Percentiles rank a stretch among this genome's conserved stretches.
phyloP scores from a whole-genome alignment of 2,888 invertebrate genomes.

The Drosophila prolongata region DNA sequence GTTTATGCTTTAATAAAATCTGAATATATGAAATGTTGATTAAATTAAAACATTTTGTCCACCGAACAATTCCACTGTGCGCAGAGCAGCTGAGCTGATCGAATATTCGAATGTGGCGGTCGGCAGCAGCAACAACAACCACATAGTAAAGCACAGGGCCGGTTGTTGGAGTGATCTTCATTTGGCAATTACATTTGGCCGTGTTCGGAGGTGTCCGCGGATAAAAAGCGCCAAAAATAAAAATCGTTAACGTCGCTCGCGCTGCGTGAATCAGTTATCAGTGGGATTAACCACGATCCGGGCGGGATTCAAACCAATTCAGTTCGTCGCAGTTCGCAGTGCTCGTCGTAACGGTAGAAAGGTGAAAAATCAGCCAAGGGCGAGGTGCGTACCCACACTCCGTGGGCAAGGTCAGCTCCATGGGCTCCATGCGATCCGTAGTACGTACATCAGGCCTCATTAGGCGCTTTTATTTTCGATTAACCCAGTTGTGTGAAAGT shows the following conservation, averaged over 20 bases:
- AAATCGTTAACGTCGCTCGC: conserved; percentile 3
- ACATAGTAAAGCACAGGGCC: conserved; percentile 4
- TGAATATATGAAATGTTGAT: too few species aligned
- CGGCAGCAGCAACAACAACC: conserved; percentile 7
- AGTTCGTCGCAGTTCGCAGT: conserved; percentile 1
- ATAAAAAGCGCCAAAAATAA: conserved; percentile 9
- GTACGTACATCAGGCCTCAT: conserved; percentile 12
- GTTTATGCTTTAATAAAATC: too few species aligned
- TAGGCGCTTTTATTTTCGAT: conserved; percentile 14
- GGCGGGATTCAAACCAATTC: neutral
- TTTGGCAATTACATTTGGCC: conserved; percentile 31
- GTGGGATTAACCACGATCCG: conserved; percentile 16
- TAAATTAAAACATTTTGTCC: too few species aligned
- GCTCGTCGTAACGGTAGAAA: conserved; percentile 17
- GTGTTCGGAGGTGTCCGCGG: conserved; percentile 35
- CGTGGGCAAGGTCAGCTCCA: conserved; percentile 42
- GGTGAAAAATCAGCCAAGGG: conserved; percentile 24
- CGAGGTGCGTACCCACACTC: conserved; percentile 3
- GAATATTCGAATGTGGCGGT: conserved; percentile 9
- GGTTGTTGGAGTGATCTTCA: conserved; percentile 16
- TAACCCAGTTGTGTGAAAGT: conserved; percentile 32
- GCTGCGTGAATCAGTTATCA: conserved; percentile 33
- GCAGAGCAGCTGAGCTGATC: conserved; percentile 9
- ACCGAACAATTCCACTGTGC: conserved; percentile 2
- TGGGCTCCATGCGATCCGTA: neutral